Conservation (phyloP, 2,797 vertebrate genomes). For the Ambastaia sidthimunki region DNA sequence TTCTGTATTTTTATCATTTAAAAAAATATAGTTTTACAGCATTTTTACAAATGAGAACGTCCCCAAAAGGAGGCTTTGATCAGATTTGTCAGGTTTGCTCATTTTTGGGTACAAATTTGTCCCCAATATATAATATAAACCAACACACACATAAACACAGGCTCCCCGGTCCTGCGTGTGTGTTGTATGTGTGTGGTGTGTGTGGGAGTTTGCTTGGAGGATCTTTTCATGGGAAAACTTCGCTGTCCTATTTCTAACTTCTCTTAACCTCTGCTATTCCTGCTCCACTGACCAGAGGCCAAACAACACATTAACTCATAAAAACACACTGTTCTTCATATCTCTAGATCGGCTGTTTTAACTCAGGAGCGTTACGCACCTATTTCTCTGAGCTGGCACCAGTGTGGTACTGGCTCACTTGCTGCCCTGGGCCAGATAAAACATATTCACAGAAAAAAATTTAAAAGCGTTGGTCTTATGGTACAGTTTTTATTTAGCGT, state of each 20-base stretch:
- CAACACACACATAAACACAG: not conserved
- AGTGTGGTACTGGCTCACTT: no score
- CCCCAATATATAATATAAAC: no score
- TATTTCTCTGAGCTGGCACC: not conserved
- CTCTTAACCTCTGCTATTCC: constrained; percentile 38
- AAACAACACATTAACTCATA: constrained; percentile 36
- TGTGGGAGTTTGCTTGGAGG: constrained; percentile 9
- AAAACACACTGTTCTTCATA: constrained; percentile 10
- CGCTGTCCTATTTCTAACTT: constrained; percentile 23
- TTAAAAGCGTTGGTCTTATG: no score
- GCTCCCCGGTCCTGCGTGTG: not conserved
- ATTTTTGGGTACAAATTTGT: no score
- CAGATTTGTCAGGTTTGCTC: no score
- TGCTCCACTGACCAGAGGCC: constrained; percentile 14
- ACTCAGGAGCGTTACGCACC: not conserved
- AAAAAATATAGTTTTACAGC: no score
- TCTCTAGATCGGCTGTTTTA: constrained; percentile 6
- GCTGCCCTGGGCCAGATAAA: no score
- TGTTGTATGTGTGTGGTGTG: not conserved
- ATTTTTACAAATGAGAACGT: no score
- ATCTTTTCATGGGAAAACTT: constrained; percentile 39
- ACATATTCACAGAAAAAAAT: no score
- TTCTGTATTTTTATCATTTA: no score
- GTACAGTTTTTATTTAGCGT: no score
- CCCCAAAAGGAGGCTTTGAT: no score